Conservation (phyloP, 2,113 vertebrate genomes). For the Mesembrinibis cayennensis region DNA sequence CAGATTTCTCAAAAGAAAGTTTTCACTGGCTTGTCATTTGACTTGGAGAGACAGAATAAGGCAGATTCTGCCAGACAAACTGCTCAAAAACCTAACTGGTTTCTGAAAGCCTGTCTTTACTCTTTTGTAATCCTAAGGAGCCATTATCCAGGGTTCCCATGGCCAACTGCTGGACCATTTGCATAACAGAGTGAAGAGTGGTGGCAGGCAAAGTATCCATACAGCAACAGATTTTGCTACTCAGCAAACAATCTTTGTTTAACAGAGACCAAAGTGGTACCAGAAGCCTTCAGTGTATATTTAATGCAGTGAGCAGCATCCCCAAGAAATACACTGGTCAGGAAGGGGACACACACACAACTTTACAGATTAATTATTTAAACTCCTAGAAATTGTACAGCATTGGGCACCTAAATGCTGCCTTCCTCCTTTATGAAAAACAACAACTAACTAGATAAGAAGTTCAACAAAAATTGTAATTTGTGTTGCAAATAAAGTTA, state of each 20-base stretch:
- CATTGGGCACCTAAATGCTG: neutral
- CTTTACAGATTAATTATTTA: neutral
- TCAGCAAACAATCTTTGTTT: neutral
- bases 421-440: neutral
- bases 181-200: accelerated
- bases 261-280: neutral
- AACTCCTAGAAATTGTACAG: neutral
- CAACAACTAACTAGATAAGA: neutral
- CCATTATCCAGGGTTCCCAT: neutral
- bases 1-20: neutral
- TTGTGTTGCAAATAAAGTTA: neutral
- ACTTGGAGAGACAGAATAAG: neutral
- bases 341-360: neutral
- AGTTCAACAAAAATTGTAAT: neutral
- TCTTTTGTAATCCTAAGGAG: neutral
- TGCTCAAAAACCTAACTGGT: neutral
- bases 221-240: neutral
- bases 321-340: neutral
- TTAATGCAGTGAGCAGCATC: neutral
- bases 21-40: neutral
- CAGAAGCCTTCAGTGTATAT: neutral
- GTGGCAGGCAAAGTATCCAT: neutral
- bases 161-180: neutral
- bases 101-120: neutral
- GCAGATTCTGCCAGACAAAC: neutral